Evolutionary conservation across 2,888 invertebrate species (phyloP), one percentile per base, ranked within the genome.

Genomic region (Phrixothrix hirtus): DNA sequence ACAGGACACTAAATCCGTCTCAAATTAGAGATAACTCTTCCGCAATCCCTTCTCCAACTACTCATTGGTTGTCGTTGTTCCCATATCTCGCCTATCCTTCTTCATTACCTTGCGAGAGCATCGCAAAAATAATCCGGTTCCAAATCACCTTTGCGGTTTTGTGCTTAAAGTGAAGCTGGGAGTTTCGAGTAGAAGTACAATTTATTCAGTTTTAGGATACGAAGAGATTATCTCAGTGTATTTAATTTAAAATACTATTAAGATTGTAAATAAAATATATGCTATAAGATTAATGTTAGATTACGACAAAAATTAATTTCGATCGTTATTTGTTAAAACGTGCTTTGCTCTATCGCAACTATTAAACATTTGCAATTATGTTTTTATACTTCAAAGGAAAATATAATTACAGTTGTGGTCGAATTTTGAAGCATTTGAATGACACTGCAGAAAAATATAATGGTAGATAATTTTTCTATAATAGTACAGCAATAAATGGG

Each of bases 21-120:
- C 76, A 78, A 79, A 79, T 79, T 79, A 78, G 77, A 79, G 79
- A 79, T 79, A 79, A 77, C 78, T 77, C 76, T 75, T 46, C 68
- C 64, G 74, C 72, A 77, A 75, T 75, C 74, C 73, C 69, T 69
- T 62, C 66, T 66, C 66, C 62, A 65, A 64, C 68, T 63, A 70
- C 70, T 73, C 73, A 71, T 71, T 73, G 71, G 72, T 68, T 73
- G 70, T 71, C 72, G 67, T 65, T 67, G 66, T 65, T 63, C 67
- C 65, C 61, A 68, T 66, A 67, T 68, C 66, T 68, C 64, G 60
- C 62, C 67, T 66, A 68, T 71, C 69, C 68, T 69, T 70, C 69
- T 70, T 68, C 68, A 68, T 70, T 69, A 65, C 66, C 64, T 57
- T 55, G 29, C 35, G 30, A 52, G 46, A 39, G 58, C 49, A 53